Evolutionary conservation across 2,113 vertebrate genomes (phyloP), one percentile per base, ranked within the genome.

Genomic region (Boulengeromyrus knoepffleri): DNA sequence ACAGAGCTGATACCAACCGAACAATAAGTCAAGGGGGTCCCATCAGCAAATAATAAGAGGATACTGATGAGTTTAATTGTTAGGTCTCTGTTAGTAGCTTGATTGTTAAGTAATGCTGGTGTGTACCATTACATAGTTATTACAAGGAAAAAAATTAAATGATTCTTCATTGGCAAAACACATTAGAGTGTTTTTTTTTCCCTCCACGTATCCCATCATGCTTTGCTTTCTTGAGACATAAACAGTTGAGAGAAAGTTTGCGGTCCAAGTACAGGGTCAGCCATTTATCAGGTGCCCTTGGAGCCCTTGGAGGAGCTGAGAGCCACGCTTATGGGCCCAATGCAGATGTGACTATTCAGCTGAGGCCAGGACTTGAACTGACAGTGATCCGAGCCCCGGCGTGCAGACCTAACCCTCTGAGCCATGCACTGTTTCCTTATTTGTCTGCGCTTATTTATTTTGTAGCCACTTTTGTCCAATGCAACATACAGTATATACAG

Each of bases 21-120:
- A 36, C 21, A 15, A 45, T 52, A 70, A 91, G 90, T 39, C 47
- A 45, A 90, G 91, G 90, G 49, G 56, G 85, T 90, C 91, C 74
- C 74, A 90, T 85, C 53, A 70, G 56, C 86, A 83, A 49, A 74
- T 27, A 21, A 88, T 53, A 39, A 47, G 9, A 27, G 10, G 15
- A 53, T 53, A n/a, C 49, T 8, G 49, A 39, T 9, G 27, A 53
- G 27, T 36, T 52, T 53, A 56, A 53, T 53, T 53, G 85, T 36
- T 56, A 87, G 50, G 85, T 52, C 42, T 17, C n/a, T 36, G 27
- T 31, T 53, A 36, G 24, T 87, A n/a, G 13, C 50, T 87, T 17
- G 74, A 80, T 19, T 80, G 74, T 80, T 80, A 36, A 80, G 36
- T 80, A 39, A 42, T 17, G 36, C 15, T 42, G 74, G 17, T 0